phyloP scores from a whole-genome alignment of 1,140 invertebrate species.

The Pseudomyrmex flavicornis region DNA sequence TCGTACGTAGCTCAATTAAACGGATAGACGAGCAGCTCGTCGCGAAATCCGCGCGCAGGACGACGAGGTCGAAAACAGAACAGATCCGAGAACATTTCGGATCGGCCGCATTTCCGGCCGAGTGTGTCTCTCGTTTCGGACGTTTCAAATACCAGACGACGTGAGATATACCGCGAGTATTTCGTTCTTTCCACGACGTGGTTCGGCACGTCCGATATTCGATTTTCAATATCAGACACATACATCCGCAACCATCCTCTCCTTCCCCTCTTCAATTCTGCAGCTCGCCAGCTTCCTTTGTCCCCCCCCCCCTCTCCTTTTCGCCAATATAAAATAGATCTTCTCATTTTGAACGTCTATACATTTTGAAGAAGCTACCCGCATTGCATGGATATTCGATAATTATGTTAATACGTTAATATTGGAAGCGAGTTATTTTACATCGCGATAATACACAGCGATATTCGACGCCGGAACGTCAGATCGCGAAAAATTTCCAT shows the following conservation, averaged over 20 bases:
- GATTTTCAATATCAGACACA: slow-evolving; percentile 53
- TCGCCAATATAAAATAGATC: slow-evolving; percentile 16
- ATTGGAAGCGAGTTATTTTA: slow-evolving; percentile 5
- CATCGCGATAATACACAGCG: background rate
- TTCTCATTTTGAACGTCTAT: slow-evolving; percentile 19
- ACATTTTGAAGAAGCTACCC: background rate
- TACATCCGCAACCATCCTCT: background rate
- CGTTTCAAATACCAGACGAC: slow-evolving; percentile 37
- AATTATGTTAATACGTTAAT: slow-evolving; percentile 50
- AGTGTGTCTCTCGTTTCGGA: background rate
- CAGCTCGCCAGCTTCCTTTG: no score
- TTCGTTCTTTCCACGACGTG: slow-evolving; percentile 32
- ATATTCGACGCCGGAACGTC: slow-evolving; percentile 8
- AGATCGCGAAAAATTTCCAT: slow-evolving; percentile 5
- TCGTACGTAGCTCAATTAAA: slow-evolving; percentile 70
- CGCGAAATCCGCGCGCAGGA: slow-evolving; percentile 48
- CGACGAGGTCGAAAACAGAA: slow-evolving; percentile 7
- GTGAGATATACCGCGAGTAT: background rate
- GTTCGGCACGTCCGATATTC: slow-evolving; percentile 49
- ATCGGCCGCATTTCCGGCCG: slow-evolving; percentile 46
- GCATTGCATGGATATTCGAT: slow-evolving; percentile 39
- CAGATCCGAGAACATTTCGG: slow-evolving; percentile 24
- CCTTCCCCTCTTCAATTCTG: background rate
- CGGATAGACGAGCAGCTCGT: slow-evolving; percentile 28
- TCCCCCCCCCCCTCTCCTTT: background rate